Percentiles rank a stretch among this genome's conserved stretches.
Conservation (phyloP, 2,113 vertebrate species). For the Piaya cayana region DNA sequence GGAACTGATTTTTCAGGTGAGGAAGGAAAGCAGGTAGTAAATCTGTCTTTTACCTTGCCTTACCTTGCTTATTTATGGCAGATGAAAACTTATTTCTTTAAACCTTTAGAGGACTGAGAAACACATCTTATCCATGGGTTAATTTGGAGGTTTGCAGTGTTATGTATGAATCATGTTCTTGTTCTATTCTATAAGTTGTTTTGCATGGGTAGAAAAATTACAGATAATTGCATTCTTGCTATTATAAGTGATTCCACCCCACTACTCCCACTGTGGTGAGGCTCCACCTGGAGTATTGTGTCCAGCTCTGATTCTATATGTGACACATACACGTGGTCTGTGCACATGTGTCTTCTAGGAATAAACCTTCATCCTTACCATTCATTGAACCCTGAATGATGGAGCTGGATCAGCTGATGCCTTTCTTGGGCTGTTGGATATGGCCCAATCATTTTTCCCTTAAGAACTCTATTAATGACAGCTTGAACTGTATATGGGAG, state of each 20-base stretch:
- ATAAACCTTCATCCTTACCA: not conserved
- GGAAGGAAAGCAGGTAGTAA: not conserved
- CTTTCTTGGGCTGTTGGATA: not conserved
- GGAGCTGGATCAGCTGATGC: not conserved
- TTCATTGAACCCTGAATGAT: not conserved
- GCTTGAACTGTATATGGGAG: not conserved
- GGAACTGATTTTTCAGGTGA: not conserved
- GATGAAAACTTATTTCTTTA: not conserved
- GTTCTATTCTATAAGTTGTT: not conserved
- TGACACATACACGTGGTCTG: rapidly evolving
- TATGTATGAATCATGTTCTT: rapidly evolving
- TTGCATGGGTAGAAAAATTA: not conserved
- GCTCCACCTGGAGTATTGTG: too few relatives aligned
- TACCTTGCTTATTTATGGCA: not conserved
- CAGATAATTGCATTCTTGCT: not conserved
- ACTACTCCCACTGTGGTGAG: too few relatives aligned
- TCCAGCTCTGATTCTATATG: not conserved
- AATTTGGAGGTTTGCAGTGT: not conserved
- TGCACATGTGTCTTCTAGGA: not conserved
- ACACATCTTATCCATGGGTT: not conserved
- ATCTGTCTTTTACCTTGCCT: not conserved
- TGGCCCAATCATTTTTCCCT: not conserved
- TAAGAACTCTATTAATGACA: not conserved
- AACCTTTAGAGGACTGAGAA: not conserved
- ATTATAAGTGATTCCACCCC: not conserved